A percentile compares a stretch with the other conserved stretches of the same genome.
Evolutionary conservation across 2,113 vertebrate genomes (phyloP).

Genomic region (Sula dactylatra): DNA sequence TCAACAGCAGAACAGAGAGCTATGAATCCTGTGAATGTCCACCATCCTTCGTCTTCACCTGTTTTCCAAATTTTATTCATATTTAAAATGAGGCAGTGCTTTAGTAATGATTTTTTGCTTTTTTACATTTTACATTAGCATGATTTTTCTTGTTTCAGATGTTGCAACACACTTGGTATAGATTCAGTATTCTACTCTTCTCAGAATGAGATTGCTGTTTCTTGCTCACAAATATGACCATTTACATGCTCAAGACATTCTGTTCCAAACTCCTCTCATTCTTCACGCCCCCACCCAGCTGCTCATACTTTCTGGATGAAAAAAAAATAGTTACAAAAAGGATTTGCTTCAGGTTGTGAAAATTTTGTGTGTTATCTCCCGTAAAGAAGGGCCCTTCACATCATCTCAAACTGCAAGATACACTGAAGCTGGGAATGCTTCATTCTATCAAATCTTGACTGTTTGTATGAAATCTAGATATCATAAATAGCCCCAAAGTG

Average conservation of each 20-base stretch:
- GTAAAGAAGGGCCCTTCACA: not conserved
- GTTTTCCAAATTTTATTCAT: not conserved
- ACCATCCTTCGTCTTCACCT: not conserved
- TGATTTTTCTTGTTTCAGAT: not conserved
- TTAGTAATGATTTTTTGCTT: not conserved
- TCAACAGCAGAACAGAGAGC: not conserved
- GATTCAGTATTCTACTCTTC: not conserved
- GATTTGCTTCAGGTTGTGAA: not conserved
- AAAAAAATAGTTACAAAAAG: not conserved
- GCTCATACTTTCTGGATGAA: not conserved
- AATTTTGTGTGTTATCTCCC: not conserved
- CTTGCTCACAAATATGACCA: not conserved
- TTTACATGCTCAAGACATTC: not conserved
- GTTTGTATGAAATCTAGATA: not conserved
- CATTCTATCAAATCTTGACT: not conserved
- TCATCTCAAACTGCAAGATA: not conserved
- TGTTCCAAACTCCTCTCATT: not conserved
- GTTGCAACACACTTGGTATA: not conserved
- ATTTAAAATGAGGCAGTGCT: not conserved
- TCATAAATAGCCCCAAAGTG: not conserved
- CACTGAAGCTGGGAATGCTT: not conserved
- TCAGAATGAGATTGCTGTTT: not conserved
- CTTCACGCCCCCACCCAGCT: conserved; percentile 25
- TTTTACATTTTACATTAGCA: not conserved
- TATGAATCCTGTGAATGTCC: not conserved